Base-by-base conservation (phyloP, 1,140 invertebrate species). In the Meloidogyne chitwoodi region DNA sequence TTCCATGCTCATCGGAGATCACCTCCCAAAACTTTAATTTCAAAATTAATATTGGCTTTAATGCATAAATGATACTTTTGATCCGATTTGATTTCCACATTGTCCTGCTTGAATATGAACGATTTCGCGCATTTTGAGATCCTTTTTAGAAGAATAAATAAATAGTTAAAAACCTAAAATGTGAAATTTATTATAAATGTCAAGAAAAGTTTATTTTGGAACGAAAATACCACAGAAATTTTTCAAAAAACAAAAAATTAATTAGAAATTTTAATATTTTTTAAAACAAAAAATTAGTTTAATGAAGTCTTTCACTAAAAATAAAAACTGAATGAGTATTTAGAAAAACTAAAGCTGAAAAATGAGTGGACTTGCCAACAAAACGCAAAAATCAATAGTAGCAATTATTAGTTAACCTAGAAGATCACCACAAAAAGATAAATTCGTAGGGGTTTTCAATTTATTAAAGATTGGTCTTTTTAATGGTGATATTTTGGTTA, bases 71-170 rank as follows among this genome's bases (percentile, higher is more conserved):
- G 29, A 89, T 89, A 94, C 93, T 92, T 94, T 95, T 66, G 93
- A 92, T 85, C 94, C 94, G 86, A 95, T 95, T 89, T 95, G 93
- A 89, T 95, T 95, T 73, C 94, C 94, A 88, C 94, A 95, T 88
- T 95, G 94, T 72, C 94, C 94, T 76, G 92, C 93, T 88, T 95
- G 94, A 73, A 95, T 90, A 87, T 95, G 93, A 8, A 38, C 34
- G 34, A 38, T 38, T 38, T 38, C 34, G 34, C 34, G 34, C 34
- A n/a, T 48, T 48, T n/a, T 56, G 48, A 56, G 48, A 56, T 56
- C 48, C n/a, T 56, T 56, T 6, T 44, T 16, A 2, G 1, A n/a
- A 6, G 5, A 56, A 6, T 8, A 44, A 44, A 44, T 44, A 44
- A 44, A 44, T 44, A 19, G 16, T 44, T 8, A 19, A 19, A 44